Base-by-base conservation (phyloP, 2,888 invertebrate genomes). In the Hermaeophaga mercurialis region DNA sequence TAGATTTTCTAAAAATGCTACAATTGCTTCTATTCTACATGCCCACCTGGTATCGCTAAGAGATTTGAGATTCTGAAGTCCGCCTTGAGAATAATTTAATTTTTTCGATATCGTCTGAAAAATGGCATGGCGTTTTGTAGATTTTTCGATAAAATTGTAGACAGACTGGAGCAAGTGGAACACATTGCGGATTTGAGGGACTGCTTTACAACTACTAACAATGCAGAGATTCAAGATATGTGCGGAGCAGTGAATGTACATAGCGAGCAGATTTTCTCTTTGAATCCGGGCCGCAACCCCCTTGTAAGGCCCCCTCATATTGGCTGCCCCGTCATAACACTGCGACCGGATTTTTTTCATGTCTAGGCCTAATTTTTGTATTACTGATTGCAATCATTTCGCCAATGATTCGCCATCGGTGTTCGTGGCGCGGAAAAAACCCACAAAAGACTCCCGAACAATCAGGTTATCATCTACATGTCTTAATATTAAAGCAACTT, bases 101-200 rank as follows among this genome's bases (percentile, higher is more conserved):
- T 36, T 19, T 48, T 48, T 19, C 28, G 38, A n/a, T n/a, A n/a
- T n/a, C n/a, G n/a, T n/a, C n/a, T n/a, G n/a, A n/a, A n/a, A 48
- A 36, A 48, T 38, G 14, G 36, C 36, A 22, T 36, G 24, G 22
- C 47, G 14, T 24, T 48, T 48, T 9, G 47, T 48, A 28, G 36
- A 48, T 14, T 48, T 18, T 6, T 48, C 36, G 38, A 48, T 48
- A 48, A 48, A 36, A 38, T n/a, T n/a, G n/a, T n/a, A n/a, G n/a
- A n/a, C n/a, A n/a, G n/a, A n/a, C n/a, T n/a, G n/a, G n/a, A n/a
- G n/a, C n/a, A n/a, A n/a, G n/a, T n/a, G n/a, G n/a, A n/a, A n/a
- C n/a, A n/a, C n/a, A n/a, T n/a, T n/a, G n/a, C n/a, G n/a, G n/a
- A n/a, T n/a, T n/a, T n/a, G 15, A 36, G 22, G 6, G 22, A 22